Percentiles rank a stretch among this genome's conserved stretches.
phyloP scores from a whole-genome alignment of 2,113 vertebrate species.

The Narcine bancroftii region DNA sequence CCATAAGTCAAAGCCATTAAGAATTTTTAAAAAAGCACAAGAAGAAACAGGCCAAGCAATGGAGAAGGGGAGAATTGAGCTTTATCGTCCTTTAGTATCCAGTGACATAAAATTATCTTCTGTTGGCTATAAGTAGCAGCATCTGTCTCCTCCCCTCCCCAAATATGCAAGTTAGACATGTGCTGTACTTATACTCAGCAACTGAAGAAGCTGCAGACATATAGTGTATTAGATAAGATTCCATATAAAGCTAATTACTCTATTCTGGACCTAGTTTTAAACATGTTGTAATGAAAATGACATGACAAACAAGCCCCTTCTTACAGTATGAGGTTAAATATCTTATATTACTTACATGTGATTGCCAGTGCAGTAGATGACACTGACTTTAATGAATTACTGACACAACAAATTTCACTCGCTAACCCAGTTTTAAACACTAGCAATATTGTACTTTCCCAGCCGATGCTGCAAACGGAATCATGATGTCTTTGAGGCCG shows the following conservation, averaged over 20 bases:
- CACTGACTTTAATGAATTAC: constrained; percentile 46
- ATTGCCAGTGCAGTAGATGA: constrained; percentile 58
- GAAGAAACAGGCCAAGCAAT: neutral
- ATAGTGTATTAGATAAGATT: neutral
- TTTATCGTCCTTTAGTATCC: neutral
- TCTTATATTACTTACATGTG: constrained; percentile 53
- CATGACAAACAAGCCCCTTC: constrained; percentile 48
- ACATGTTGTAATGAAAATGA: constrained; percentile 51
- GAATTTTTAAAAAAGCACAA: neutral
- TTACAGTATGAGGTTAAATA: constrained; percentile 50
- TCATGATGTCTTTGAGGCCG: constrained; percentile 39
- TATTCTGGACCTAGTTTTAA: constrained; percentile 51
- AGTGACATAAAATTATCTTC: constrained; percentile 9
- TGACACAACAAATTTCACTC: constrained; percentile 45
- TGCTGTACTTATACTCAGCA: constrained; percentile 36
- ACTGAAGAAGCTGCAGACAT: neutral
- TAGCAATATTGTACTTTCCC: constrained; percentile 51
- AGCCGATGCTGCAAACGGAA: constrained; percentile 48
- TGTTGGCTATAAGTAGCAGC: constrained; percentile 26
- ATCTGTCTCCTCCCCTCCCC: constrained; percentile 10
- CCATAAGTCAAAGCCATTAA: neutral
- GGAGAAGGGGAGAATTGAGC: neutral
- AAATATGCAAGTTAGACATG: constrained; percentile 5
- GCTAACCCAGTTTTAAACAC: constrained; percentile 57
- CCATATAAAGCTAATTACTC: constrained; percentile 33